Conservation (phyloP, 2,888 invertebrate species). For the Pollenia griseotomentosa region DNA sequence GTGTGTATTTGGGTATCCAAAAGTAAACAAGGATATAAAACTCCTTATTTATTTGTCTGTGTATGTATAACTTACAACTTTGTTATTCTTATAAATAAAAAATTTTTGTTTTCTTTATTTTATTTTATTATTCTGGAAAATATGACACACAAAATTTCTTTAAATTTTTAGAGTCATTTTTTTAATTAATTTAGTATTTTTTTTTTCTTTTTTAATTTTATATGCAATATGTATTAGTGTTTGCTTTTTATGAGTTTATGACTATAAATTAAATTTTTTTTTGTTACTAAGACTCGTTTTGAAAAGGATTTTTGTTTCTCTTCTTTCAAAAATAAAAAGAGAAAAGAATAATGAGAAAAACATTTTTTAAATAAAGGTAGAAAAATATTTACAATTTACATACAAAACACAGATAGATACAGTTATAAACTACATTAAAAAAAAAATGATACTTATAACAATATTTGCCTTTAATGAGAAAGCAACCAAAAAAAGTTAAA, state of each 20-base stretch:
- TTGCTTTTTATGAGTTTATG: background rate
- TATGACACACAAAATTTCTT: conserved; percentile 40
- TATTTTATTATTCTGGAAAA: conserved; percentile 27
- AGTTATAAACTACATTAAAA: conserved; percentile 11
- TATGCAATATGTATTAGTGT: conserved; percentile 1
- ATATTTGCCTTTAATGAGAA: conserved; percentile 38
- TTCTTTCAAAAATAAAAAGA: conserved; percentile 16
- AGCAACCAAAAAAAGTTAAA: background rate
- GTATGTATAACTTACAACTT: conserved; percentile 25
- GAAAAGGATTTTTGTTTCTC: conserved; percentile 10
- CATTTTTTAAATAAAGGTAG: conserved; percentile 27
- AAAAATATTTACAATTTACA: conserved; percentile 57
- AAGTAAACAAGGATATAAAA: no score
- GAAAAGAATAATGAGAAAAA: background rate
- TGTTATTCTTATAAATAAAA: conserved; percentile 48
- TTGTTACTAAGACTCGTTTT: conserved; percentile 8
- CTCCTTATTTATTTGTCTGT: background rate
- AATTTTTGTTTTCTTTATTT: conserved; percentile 13
- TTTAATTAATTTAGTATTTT: conserved; percentile 34
- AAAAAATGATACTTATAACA: conserved; percentile 43
- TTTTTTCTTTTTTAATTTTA: background rate
- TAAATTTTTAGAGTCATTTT: conserved; percentile 25
- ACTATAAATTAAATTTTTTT: background rate
- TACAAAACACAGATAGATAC: conserved; percentile 36
- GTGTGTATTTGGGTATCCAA: background rate